Conservation (phyloP, 2,113 vertebrate species). For the Hassar affinis region DNA sequence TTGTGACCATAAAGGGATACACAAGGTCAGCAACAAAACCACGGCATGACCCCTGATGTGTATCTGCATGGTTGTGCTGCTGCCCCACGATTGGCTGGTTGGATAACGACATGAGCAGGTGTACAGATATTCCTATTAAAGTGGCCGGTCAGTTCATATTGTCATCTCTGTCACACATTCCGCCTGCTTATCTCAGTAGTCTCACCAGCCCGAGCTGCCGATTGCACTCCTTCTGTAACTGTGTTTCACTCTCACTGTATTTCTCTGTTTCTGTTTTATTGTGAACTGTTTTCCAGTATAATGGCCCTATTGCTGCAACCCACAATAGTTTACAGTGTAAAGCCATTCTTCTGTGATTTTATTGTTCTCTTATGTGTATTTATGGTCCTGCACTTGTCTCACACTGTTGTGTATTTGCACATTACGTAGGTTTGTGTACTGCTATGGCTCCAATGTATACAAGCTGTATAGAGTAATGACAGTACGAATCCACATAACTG, state of each 20-base stretch:
- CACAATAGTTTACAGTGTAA: too few species aligned
- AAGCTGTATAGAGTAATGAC: too few species aligned
- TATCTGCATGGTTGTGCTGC: not conserved
- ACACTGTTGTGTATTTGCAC: too few species aligned
- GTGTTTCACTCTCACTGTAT: not conserved
- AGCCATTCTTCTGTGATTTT: too few species aligned
- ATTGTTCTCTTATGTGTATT: too few species aligned
- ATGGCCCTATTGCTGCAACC: too few species aligned
- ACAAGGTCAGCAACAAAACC: not conserved
- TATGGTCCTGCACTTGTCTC: too few species aligned
- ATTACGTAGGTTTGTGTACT: too few species aligned
- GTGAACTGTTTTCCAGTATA: not conserved
- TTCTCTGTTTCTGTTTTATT: not conserved
- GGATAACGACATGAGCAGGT: not conserved
- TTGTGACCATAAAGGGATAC: not conserved
- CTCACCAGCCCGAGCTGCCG: not conserved
- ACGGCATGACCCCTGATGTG: not conserved
- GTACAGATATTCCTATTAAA: not conserved
- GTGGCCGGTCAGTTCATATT: not conserved
- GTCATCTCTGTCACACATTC: not conserved
- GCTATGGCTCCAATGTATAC: too few species aligned
- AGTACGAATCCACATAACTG: too few species aligned
- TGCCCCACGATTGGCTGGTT: not conserved
- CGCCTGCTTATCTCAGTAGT: not conserved
- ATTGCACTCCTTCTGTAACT: not conserved